These are phyloP conservation scores for Nineta flava DNA, from an alignment of 2,888 invertebrate genomes.

Conservation along the genomic window DNA sequence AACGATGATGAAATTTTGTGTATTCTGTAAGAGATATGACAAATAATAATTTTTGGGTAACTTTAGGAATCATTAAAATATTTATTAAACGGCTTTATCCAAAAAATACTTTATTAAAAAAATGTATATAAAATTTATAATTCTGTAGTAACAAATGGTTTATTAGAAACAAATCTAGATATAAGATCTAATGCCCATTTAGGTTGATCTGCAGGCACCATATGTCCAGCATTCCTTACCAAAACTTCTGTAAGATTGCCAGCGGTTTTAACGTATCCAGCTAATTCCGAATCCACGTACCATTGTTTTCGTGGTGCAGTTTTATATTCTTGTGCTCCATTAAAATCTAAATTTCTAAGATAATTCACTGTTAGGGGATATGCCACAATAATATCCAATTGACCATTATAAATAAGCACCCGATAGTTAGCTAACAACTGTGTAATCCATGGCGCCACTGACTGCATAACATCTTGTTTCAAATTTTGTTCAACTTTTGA, in stretches of 20 bases:
- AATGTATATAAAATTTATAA: too few relatives aligned
- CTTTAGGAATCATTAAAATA: too few relatives aligned
- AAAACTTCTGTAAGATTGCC: constrained; percentile 57
- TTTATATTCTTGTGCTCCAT: constrained; percentile 45
- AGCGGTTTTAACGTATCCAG: constrained; percentile 58
- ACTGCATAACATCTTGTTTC: constrained; percentile 64
- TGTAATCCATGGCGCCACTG: constrained; percentile 55
- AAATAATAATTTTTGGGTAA: too few relatives aligned
- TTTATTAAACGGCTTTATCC: too few relatives aligned
- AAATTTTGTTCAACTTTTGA: constrained; percentile 53
- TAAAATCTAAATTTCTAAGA: constrained; percentile 53
- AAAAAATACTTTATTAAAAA: too few relatives aligned
- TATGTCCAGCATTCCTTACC: constrained; percentile 66
- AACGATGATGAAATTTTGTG: too few relatives aligned
- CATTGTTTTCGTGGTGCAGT: constrained; percentile 49
- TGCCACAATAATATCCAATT: constrained; percentile 80
- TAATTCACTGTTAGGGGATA: constrained; percentile 74
- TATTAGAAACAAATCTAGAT: constrained; percentile 37
- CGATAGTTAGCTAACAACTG: constrained; percentile 50
- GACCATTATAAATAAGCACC: constrained; percentile 76
- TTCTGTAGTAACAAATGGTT: not conserved
- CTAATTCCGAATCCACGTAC: constrained; percentile 49
- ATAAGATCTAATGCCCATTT: constrained; percentile 62
- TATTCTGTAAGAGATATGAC: too few relatives aligned
- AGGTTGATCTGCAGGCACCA: constrained; percentile 68